Evolutionary conservation across 1,140 invertebrate genomes (phyloP).

Genomic region (Megathymus violae): DNA sequence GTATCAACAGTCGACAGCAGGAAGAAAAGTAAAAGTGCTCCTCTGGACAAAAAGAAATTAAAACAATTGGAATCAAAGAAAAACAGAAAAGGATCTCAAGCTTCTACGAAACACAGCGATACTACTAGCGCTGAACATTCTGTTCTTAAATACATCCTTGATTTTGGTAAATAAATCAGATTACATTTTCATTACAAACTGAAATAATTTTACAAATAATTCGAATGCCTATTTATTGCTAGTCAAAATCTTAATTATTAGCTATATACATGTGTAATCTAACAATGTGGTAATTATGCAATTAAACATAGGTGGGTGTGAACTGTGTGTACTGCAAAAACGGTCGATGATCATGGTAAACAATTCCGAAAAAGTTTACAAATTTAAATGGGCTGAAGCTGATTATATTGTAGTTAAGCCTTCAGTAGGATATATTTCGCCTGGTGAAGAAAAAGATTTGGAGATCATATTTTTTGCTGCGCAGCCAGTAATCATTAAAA

Average conservation of each 20-base stretch:
- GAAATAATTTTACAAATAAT: too few relatives aligned
- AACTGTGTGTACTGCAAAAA: conserved; percentile 59
- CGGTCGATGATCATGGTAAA: conserved; percentile 71
- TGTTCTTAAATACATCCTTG: conserved; percentile 67
- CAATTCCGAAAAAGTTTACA: conserved; percentile 75
- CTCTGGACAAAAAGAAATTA: conserved; percentile 51
- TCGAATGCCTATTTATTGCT: too few relatives aligned
- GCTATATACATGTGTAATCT: too few relatives aligned
- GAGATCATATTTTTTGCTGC: conserved; percentile 67
- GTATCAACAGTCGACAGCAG: conserved; percentile 58
- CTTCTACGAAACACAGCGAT: conserved; percentile 53
- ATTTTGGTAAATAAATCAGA: conserved; percentile 72
- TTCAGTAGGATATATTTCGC: conserved; percentile 68
- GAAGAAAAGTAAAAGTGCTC: conserved; percentile 63
- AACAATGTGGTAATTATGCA: conserved; percentile 3
- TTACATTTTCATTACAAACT: too few relatives aligned
- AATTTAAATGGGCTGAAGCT: conserved; percentile 62
- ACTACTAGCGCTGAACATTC: conserved; percentile 45
- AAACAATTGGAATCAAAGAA: conserved; percentile 47
- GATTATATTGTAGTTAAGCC: conserved; percentile 64
- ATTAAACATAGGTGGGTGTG: conserved; percentile 60
- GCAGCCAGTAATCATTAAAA: conserved; percentile 58
- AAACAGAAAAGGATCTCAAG: conserved; percentile 51
- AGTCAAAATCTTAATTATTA: too few relatives aligned
- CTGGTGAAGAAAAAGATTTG: conserved; percentile 77